Base-by-base conservation (phyloP, 1,140 invertebrate species). In the Euura saliciscinereae region DNA sequence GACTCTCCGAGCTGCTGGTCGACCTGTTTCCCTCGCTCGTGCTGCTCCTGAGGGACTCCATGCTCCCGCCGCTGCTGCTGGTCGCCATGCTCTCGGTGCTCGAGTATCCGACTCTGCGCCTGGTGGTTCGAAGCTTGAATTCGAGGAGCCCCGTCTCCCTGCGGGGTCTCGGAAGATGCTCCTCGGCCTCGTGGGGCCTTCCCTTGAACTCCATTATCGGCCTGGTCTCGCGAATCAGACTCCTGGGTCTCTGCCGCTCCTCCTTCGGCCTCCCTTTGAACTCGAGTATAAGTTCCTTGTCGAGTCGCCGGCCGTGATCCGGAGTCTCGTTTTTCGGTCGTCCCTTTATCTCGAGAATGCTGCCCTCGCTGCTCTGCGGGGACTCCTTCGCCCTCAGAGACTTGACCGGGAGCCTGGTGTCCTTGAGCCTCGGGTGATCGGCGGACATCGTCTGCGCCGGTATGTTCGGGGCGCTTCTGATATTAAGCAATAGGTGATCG, bases 41-140 rank as follows among this genome's bases (percentile, higher is more conserved):
- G 80, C 93, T 95, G 84, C 93, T 95, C 44, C 93, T 89, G 45
- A 95, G 84, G 11, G 94, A 95, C 80, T 95, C 94, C 92, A 95
- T 93, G 83, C 94, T 95, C 7, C 93, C 94, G 43, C 93, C 93
- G 80, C 93, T 94, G 83, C 93, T 94, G 74, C 93, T 94, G 2
- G 93, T 95, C 7, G 94, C 93, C 90, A 96, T 94, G 80, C 94
- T 95, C 82, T 96, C 95, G 2, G 93, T 94, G 79, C 94, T 95
- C 1, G 93, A 95, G 82, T 94, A 96, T 71, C 95, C 94, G 70
- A 90, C 87, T 78, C 89, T 87, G 43, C 90, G 86, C 76, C 89
- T 89, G 45, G 83, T 86, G 6, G 78, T 81, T 4, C 82, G 75
- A n/a, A 85, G 69, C 44, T 87, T 87, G 68, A 88, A 85, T 2